Evolutionary conservation across 2,797 vertebrate genomes (phyloP).

Genomic region (Potorous gilbertii): DNA sequence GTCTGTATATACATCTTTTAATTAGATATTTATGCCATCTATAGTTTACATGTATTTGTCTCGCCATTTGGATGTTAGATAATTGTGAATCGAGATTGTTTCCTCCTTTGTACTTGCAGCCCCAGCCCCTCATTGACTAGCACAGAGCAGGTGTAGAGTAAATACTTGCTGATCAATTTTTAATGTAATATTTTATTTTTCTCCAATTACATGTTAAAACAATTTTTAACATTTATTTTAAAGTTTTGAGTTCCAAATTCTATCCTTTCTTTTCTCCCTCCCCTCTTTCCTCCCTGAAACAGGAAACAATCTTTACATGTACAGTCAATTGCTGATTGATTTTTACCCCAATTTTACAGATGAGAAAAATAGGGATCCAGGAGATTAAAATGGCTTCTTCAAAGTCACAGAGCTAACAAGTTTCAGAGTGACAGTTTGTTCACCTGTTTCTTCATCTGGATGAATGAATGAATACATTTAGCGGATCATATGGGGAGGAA

Average conservation of each 20-base stretch:
- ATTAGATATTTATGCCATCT: not conserved
- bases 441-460: not conserved
- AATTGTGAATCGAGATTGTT: not conserved
- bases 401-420: not conserved
- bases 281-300: not conserved
- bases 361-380: not conserved
- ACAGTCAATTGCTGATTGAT: not conserved
- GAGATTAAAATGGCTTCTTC: not conserved
- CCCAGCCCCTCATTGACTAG: not conserved
- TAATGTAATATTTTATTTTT: not conserved
- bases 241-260: not conserved
- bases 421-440: not conserved
- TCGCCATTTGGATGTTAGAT: not conserved
- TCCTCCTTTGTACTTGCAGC: not conserved
- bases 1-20: not conserved
- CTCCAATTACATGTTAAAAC: not conserved
- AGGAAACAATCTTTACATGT: not conserved
- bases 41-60: not conserved
- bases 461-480: not conserved
- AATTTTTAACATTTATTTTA: not conserved
- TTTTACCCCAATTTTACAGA: not conserved
- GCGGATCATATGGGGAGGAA: not conserved
- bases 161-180: not conserved
- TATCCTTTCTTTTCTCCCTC: not conserved
- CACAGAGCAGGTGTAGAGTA: not conserved